These are phyloP conservation scores for Tachyglossus aculeatus DNA, from an alignment of 2,797 vertebrate species.

Conservation along the genomic window DNA sequence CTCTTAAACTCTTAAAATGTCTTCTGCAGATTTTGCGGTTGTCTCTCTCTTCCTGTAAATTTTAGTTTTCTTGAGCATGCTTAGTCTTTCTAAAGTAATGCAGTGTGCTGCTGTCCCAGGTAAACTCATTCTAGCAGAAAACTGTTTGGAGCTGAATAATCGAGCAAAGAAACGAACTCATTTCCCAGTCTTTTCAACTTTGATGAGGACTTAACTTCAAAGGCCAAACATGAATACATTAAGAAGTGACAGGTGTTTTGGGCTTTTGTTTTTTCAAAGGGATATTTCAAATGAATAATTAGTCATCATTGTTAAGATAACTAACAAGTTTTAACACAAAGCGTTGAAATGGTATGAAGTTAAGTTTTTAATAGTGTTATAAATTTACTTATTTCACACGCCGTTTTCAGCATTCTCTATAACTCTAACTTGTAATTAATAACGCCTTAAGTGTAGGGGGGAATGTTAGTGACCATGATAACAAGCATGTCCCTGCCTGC, in stretches of 20 bases:
- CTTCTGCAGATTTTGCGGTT: background rate
- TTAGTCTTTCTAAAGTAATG: background rate
- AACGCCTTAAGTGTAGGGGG: slow-evolving; percentile 15
- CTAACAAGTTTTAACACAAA: background rate
- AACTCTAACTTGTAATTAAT: slow-evolving; percentile 21
- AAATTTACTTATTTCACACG: background rate
- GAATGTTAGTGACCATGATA: slow-evolving; percentile 1
- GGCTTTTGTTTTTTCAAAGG: slow-evolving; percentile 52
- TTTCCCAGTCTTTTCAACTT: slow-evolving; percentile 34
- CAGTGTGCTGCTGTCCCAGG: background rate
- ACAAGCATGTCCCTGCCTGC: background rate
- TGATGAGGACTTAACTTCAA: slow-evolving; percentile 55
- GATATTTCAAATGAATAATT: slow-evolving; percentile 54
- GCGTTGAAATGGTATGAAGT: slow-evolving; percentile 33
- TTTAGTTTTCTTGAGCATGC: background rate
- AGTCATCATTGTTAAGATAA: slow-evolving; percentile 42
- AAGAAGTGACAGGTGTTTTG: slow-evolving; percentile 49
- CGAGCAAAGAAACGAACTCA: background rate
- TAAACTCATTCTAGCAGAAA: background rate
- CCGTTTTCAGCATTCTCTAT: slow-evolving; percentile 25
- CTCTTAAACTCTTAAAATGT: background rate
- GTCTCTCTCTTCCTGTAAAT: background rate
- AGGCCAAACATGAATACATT: slow-evolving; percentile 49
- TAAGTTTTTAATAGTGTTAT: background rate
- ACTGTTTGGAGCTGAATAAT: background rate